Conservation (phyloP, 2,797 vertebrate genomes). For the Chelmon rostratus region DNA sequence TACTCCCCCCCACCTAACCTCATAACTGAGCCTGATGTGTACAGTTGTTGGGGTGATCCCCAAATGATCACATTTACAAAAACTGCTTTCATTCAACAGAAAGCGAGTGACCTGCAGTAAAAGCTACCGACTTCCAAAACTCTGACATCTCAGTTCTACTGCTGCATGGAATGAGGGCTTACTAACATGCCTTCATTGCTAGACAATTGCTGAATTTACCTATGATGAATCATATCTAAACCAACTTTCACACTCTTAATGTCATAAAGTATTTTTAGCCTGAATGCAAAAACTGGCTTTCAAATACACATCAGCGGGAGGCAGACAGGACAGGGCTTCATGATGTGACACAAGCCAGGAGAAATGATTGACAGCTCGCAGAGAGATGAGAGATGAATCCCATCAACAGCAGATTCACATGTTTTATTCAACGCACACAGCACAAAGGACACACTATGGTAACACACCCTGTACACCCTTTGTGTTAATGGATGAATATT, state of each 20-base stretch:
- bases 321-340: not conserved
- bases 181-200: not conserved
- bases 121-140: not conserved
- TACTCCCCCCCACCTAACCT: not conserved
- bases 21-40: not conserved
- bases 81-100: conserved; percentile 6
- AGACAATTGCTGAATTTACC: not conserved
- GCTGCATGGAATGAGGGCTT: not conserved
- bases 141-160: not conserved
- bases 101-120: not conserved
- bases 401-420: conserved; percentile 26
- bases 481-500: conserved; percentile 35
- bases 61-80: not conserved
- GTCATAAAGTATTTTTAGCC: not conserved
- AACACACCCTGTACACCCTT: not conserved
- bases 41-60: not conserved
- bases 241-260: not conserved
- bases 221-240: not conserved
- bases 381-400: conserved; percentile 22
- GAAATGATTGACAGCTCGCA: conserved; percentile 34
- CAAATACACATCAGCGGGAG: not conserved
- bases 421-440: conserved; percentile 38
- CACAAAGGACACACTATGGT: conserved; percentile 10
- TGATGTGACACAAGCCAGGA: conserved; percentile 15
- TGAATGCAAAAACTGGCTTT: not conserved